Conservation (phyloP, 2,113 vertebrate genomes). For the Vicugna pacos region DNA sequence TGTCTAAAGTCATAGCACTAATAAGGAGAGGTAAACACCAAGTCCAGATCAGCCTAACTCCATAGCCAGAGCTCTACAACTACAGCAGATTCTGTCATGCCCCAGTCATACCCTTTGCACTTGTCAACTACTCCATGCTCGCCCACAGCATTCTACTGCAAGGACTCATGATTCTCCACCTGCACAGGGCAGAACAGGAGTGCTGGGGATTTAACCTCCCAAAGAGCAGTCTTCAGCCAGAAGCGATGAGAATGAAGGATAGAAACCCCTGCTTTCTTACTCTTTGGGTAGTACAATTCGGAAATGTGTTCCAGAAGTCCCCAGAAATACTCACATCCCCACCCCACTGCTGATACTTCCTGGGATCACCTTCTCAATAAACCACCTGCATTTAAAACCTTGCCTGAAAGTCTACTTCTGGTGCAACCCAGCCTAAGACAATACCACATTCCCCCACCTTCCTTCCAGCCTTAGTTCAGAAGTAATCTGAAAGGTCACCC, state of each 20-base stretch:
- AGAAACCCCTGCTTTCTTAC: background rate
- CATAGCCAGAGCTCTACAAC: background rate
- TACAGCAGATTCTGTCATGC: background rate
- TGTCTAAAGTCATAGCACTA: background rate
- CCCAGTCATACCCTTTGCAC: background rate
- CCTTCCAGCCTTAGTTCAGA: conserved; percentile 19
- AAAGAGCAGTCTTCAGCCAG: background rate
- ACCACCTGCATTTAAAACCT: conserved; percentile 10
- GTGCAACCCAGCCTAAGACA: background rate
- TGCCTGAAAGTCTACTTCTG: background rate
- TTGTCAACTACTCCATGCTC: background rate
- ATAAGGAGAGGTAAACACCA: conserved; percentile 19
- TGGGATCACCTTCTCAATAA: background rate
- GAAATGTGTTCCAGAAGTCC: background rate
- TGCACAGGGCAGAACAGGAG: background rate
- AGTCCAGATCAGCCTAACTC: conserved; percentile 12
- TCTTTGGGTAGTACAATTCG: background rate
- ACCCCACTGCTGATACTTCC: background rate
- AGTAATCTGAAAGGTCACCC: conserved; percentile 44
- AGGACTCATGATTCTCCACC: background rate
- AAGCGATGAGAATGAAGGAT: background rate
- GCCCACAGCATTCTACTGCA: background rate
- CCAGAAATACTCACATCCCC: background rate
- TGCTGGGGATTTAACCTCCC: background rate
- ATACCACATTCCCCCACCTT: background rate